Evolutionary conservation across 2,113 vertebrate genomes (phyloP), one percentile per base, ranked within the genome.

Genomic region (Mus pahari): DNA sequence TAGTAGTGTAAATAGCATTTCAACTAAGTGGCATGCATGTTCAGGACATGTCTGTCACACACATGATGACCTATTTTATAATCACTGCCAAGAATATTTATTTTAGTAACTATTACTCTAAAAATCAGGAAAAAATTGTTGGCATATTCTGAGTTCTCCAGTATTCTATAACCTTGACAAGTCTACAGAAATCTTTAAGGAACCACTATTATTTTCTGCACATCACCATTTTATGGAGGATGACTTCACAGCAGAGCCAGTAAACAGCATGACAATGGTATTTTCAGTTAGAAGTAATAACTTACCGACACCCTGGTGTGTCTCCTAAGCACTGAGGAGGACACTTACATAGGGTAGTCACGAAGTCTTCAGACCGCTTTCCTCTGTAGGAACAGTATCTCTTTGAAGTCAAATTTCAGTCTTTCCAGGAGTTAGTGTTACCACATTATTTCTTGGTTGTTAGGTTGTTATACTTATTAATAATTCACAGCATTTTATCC

Each of bases 71-170:
- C 19, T 89, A 42, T 73, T 91, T 7, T 91, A 22, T 0, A 60
- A 86, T 71, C 20, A 64, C 13, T 94, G 74, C 28, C 20, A 87
- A 70, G 70, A 79, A 82, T 87, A 87, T 64, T 92, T 50, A 70
- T 48, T 71, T 48, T 60, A 87, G 36, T 77, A 36, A 64, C n/a
- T 36, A 62, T 75, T 87, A n/a, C 20, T 90, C 58, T 86, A 42
- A 58, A 79, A 73, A 79, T 64, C 13, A 78, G 16, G 45, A 39
- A 71, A 42, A 68, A 45, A 26, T 1, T 73, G 64, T 92, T 93
- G n/a, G 7, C 33, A 73, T 50, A 9, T 7, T 87, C 13, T 66
- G 92, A 83, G 5, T 26, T 82, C 28, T 90, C 24, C 13, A 82
- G 4, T 87, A 12, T 73, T 79, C 91, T 92, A 3, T 71, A 71